phyloP scores from a whole-genome alignment of 2,888 invertebrate species.

The Mystacides longicornis region DNA sequence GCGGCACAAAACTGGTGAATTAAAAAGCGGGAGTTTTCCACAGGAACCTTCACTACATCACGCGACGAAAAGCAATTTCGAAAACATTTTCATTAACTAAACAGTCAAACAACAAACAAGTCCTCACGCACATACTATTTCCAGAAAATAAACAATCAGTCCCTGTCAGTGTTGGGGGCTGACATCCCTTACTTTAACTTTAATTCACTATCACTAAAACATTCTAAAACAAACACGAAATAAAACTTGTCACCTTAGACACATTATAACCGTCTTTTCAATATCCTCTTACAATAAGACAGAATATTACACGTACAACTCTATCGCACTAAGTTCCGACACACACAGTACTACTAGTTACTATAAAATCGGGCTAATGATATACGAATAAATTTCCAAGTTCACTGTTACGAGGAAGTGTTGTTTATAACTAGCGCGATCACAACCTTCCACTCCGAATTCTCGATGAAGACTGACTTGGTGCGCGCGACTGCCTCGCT shows the following conservation, averaged over 20 bases:
- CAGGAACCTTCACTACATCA: slow-evolving; percentile 11
- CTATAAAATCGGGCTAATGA: slow-evolving; percentile 6
- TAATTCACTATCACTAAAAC: slow-evolving; percentile 13
- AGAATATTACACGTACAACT: neutral
- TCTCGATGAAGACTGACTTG: slow-evolving; percentile 16
- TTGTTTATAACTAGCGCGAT: slow-evolving; percentile 6
- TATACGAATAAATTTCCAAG: slow-evolving; percentile 15
- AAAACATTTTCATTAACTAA: slow-evolving; percentile 7
- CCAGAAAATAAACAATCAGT: neutral
- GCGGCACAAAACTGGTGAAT: neutral
- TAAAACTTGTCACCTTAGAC: slow-evolving; percentile 12
- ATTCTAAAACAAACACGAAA: slow-evolving; percentile 7
- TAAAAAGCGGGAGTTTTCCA: neutral
- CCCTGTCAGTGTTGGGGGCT: neutral
- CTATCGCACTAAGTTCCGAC: slow-evolving; percentile 7
- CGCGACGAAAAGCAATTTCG: slow-evolving; percentile 13
- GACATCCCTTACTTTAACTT: slow-evolving; percentile 6
- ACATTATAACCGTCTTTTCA: slow-evolving; percentile 14
- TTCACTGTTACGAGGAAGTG: slow-evolving; percentile 14
- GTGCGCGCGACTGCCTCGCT: slow-evolving; percentile 15
- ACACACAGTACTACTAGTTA: slow-evolving; percentile 1
- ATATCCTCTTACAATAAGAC: neutral
- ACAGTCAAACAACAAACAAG: slow-evolving; percentile 4
- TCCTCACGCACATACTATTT: neutral
- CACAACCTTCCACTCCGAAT: slow-evolving; percentile 6